Evolutionary conservation across 2,797 vertebrate genomes (phyloP).

Genomic region (Eulemur rubriventer): DNA sequence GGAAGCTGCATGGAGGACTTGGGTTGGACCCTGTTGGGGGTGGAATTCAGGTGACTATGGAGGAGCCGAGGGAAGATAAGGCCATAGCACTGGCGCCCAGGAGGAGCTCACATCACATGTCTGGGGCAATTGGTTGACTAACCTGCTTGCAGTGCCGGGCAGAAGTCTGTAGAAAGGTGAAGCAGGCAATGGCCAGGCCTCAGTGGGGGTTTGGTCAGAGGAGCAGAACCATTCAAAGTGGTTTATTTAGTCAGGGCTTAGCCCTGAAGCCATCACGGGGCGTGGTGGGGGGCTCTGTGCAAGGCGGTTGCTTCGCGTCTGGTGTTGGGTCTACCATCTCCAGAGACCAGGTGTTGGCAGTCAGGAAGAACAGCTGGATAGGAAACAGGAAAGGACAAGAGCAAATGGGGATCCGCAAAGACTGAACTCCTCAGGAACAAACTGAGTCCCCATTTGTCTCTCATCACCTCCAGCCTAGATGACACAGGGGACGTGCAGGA

Average conservation of each 20-base stretch:
- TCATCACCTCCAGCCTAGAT: background rate
- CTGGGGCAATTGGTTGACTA: background rate
- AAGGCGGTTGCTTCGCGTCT: background rate
- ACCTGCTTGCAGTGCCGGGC: background rate
- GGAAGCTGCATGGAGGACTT: background rate
- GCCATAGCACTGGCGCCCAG: background rate
- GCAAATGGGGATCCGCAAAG: background rate
- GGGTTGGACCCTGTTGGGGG: background rate
- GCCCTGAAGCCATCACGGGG: too few species aligned
- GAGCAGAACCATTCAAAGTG: background rate
- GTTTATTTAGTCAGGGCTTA: background rate
- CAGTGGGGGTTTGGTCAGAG: background rate
- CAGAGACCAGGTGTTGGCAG: background rate
- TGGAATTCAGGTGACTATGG: background rate
- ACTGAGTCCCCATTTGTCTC: background rate
- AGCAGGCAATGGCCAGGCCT: background rate
- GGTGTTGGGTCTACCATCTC: background rate
- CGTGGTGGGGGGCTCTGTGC: background rate
- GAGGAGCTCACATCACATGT: background rate
- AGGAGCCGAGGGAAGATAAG: background rate
- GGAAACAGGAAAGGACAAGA: background rate
- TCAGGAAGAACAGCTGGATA: background rate
- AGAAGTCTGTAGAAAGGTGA: background rate
- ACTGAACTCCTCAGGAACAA: background rate
- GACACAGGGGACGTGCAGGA: background rate